phyloP scores from a whole-genome alignment of 2,888 invertebrate genomes.

The Melanargia galathea region DNA sequence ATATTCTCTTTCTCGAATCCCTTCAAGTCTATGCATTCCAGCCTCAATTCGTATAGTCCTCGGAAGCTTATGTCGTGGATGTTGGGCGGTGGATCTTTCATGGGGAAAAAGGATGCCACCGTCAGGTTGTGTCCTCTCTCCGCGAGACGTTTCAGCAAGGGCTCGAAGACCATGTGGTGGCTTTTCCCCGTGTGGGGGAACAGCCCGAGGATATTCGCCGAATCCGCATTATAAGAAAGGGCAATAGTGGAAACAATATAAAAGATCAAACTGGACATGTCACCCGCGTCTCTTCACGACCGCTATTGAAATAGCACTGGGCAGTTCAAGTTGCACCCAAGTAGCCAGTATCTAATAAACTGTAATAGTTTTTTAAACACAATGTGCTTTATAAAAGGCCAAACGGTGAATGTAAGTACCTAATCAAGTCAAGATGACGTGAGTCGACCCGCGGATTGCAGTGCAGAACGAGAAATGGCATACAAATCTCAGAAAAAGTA shows the following conservation, averaged over 20 bases:
- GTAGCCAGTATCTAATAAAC: too few species aligned
- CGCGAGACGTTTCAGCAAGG: constrained; percentile 78
- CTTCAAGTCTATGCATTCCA: constrained; percentile 62
- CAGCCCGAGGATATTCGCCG: constrained; percentile 80
- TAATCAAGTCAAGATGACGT: not conserved
- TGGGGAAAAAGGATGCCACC: constrained; percentile 83
- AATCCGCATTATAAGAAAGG: constrained; percentile 50
- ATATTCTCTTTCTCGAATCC: constrained; percentile 53
- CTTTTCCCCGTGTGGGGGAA: constrained; percentile 84
- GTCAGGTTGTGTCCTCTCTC: constrained; percentile 83
- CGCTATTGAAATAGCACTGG: constrained; percentile 39
- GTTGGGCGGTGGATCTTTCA: constrained; percentile 69
- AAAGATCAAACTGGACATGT: constrained; percentile 55
- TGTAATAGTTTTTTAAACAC: not conserved
- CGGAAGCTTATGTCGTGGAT: constrained; percentile 72
- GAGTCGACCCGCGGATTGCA: not conserved
- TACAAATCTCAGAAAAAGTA: not conserved
- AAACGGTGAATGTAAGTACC: constrained; percentile 1
- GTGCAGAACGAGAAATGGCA: not conserved
- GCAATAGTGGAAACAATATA: constrained; percentile 48
- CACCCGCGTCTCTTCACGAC: constrained; percentile 38
- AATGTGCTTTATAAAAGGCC: constrained; percentile 5
- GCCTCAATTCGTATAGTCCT: constrained; percentile 60
- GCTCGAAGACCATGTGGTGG: constrained; percentile 84
- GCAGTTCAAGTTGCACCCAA: not conserved